Evolutionary conservation across 2,797 vertebrate genomes (phyloP).

Genomic region (Cirrhinus mrigala): DNA sequence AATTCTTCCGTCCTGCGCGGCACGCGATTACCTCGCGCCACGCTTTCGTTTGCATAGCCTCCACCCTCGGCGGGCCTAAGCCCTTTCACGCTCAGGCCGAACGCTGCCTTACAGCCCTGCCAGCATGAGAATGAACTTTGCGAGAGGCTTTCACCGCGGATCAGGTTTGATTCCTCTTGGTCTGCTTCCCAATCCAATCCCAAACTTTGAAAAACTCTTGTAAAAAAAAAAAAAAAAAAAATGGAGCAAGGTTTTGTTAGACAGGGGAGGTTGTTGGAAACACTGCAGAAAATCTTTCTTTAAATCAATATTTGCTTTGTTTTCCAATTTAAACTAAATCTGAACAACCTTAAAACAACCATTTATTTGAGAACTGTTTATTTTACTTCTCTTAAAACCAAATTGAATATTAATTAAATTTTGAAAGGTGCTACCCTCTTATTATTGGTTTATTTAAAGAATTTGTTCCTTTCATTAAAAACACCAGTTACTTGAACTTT

Average conservation of each 20-base stretch:
- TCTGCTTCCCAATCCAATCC: slow-evolving; percentile 1
- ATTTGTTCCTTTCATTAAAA: not conserved
- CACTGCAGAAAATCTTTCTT: not conserved
- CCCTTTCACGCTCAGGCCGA: slow-evolving; percentile 66
- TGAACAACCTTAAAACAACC: not conserved
- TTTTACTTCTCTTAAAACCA: too few relatives aligned
- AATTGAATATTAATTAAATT: not conserved
- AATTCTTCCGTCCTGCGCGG: slow-evolving; percentile 59
- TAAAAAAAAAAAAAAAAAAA: not conserved
- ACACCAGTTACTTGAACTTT: not conserved
- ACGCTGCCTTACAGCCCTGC: slow-evolving; percentile 50
- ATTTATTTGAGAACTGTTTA: too few relatives aligned
- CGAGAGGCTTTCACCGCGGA: slow-evolving; percentile 68
- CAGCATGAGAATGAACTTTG: slow-evolving; percentile 55
- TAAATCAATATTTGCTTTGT: not conserved
- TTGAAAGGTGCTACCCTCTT: not conserved
- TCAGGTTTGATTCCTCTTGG: slow-evolving; percentile 59
- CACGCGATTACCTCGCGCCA: slow-evolving; percentile 60
- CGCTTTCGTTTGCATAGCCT: slow-evolving; percentile 68
- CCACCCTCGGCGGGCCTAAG: slow-evolving; percentile 63
- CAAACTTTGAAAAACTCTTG: not conserved
- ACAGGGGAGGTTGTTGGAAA: not conserved
- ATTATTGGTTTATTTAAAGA: not conserved
- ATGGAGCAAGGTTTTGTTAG: not conserved
- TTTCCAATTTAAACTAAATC: not conserved